Evolutionary conservation across 2,113 vertebrate species (phyloP).

Genomic region (Gadus macrocephalus): DNA sequence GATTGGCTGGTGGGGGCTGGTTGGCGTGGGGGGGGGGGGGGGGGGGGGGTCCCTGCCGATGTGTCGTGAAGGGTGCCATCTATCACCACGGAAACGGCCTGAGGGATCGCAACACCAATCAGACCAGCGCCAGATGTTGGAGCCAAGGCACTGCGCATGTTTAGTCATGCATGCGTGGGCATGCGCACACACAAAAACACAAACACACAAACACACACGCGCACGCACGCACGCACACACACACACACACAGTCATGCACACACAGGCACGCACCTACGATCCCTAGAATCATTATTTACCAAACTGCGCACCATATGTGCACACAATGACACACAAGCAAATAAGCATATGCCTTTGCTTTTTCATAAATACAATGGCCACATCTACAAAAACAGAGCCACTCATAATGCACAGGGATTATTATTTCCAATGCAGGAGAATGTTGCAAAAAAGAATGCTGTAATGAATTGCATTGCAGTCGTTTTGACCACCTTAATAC

Average conservation of each 20-base stretch:
- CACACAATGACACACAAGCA: neutral
- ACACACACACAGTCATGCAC: conserved; percentile 31
- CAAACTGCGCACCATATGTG: conserved; percentile 8
- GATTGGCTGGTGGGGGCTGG: conserved; percentile 45
- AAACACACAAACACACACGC: conserved; percentile 17
- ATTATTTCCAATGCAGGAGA: neutral
- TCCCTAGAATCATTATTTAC: conserved; percentile 32
- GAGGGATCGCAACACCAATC: conserved; percentile 64
- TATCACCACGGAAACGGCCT: conserved; percentile 65
- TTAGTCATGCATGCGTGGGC: conserved; percentile 2
- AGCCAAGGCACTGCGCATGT: conserved; percentile 22
- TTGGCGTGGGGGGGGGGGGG: conserved; percentile 38
- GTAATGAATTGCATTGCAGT: neutral
- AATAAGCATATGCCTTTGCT: conserved; percentile 9
- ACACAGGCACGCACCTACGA: conserved; percentile 27
- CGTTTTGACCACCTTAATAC: neutral
- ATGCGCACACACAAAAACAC: conserved; percentile 6
- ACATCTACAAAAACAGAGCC: neutral
- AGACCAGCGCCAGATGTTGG: conserved; percentile 67
- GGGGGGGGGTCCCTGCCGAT: conserved; percentile 57
- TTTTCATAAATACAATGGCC: neutral
- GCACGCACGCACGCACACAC: conserved; percentile 27
- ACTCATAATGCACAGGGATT: neutral
- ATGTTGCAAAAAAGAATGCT: too few relatives aligned
- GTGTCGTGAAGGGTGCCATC: conserved; percentile 66